These are phyloP conservation scores for Syngnathus typhle DNA, from an alignment of 2,113 vertebrate species.

Conservation along the genomic window DNA sequence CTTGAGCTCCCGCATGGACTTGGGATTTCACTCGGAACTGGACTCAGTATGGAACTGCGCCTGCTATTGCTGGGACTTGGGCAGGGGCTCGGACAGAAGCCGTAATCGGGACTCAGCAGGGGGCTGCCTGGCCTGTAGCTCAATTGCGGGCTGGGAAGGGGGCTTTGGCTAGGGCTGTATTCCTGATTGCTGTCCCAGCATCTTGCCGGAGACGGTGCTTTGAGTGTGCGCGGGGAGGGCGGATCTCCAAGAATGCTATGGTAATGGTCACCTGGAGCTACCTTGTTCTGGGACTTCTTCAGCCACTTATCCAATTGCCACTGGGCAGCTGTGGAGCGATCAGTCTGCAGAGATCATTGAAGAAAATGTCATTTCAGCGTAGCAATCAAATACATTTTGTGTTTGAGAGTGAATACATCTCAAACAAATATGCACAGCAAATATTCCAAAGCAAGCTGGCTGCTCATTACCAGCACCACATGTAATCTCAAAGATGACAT, in stretches of 20 bases:
- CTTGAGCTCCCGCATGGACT: slow-evolving; percentile 59
- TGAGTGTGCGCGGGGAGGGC: slow-evolving; percentile 50
- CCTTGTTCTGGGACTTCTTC: slow-evolving; percentile 83
- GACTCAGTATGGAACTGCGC: slow-evolving; percentile 47
- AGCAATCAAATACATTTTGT: not conserved
- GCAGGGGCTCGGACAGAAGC: slow-evolving; percentile 60
- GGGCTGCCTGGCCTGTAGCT: slow-evolving; percentile 73
- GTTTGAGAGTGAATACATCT: slow-evolving; percentile 11
- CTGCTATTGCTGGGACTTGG: slow-evolving; percentile 50
- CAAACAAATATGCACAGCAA: slow-evolving; percentile 13
- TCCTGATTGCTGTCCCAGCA: slow-evolving; percentile 65
- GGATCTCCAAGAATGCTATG: slow-evolving; percentile 30
- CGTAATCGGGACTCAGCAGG: slow-evolving; percentile 69
- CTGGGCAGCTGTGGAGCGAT: slow-evolving; percentile 79
- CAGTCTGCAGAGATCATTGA: slow-evolving; percentile 60
- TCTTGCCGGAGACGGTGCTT: slow-evolving; percentile 64
- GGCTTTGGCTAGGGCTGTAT: slow-evolving; percentile 62
- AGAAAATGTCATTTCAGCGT: not conserved
- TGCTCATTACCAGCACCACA: slow-evolving; percentile 8
- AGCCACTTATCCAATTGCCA: slow-evolving; percentile 98
- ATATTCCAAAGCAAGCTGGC: slow-evolving; percentile 9
- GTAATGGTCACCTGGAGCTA: slow-evolving; percentile 62
- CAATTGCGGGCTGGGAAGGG: slow-evolving; percentile 68
- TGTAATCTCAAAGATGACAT: not conserved
- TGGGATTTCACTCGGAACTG: slow-evolving; percentile 58